Evolutionary conservation across 2,113 vertebrate genomes (phyloP).

Genomic region (Ptyas mucosa): DNA sequence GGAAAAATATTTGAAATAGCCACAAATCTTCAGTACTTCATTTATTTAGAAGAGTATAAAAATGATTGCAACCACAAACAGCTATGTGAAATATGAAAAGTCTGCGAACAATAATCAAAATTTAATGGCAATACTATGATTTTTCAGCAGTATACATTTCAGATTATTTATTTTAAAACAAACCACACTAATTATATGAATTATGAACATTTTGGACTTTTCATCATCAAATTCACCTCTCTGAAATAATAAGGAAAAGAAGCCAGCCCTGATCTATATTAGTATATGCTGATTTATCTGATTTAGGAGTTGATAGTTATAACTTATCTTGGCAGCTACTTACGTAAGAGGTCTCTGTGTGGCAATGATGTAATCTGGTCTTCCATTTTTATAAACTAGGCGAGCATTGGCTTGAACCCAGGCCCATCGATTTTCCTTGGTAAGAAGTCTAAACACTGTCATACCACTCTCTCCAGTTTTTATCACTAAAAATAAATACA

Average conservation of each 20-base stretch:
- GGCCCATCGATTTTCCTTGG: conserved; percentile 78
- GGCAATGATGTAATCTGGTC: conserved; percentile 81
- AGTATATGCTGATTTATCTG: background rate
- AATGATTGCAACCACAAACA: background rate
- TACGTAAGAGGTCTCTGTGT: conserved; percentile 82
- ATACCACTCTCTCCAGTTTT: conserved; percentile 85
- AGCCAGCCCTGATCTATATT: background rate
- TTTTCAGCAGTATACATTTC: background rate
- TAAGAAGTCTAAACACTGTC: conserved; percentile 82
- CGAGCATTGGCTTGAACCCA: conserved; percentile 85
- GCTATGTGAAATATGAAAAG: background rate
- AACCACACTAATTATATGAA: background rate
- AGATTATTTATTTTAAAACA: background rate
- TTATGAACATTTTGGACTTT: background rate
- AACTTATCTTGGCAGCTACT: conserved; percentile 35
- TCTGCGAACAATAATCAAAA: background rate
- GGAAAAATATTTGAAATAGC: background rate
- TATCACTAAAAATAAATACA: conserved; percentile 73
- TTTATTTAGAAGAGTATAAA: background rate
- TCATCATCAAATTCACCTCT: background rate
- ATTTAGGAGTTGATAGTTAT: background rate
- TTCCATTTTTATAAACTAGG: conserved; percentile 83
- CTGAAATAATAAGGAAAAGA: background rate
- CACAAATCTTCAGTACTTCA: background rate
- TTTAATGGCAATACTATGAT: background rate